Evolutionary conservation across 2,797 vertebrate genomes (phyloP).

Genomic region (Lagorchestes hirsutus): DNA sequence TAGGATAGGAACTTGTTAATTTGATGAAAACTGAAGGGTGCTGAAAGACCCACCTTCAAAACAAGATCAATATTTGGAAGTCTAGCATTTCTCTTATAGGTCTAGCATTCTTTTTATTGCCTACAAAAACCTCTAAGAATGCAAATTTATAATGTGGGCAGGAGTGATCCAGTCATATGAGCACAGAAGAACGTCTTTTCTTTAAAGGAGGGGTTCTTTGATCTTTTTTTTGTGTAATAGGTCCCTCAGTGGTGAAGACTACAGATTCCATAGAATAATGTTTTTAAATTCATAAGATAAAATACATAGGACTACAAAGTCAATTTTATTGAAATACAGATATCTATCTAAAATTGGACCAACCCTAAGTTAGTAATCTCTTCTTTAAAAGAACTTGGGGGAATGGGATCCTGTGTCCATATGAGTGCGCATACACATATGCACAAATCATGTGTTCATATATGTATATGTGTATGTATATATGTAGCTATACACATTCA

Average conservation of each 20-base stretch:
- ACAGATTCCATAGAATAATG: background rate
- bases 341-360: background rate
- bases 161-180: background rate
- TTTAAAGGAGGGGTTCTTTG: background rate
- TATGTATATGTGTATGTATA: too few relatives aligned
- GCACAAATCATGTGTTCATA: background rate
- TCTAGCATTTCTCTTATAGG: background rate
- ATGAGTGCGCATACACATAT: background rate
- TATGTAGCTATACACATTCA: too few relatives aligned
- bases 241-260: background rate
- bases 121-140: background rate
- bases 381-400: background rate
- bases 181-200: background rate
- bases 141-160: background rate
- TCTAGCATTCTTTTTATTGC: background rate
- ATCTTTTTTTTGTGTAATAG: background rate
- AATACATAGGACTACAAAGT: background rate
- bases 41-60: background rate
- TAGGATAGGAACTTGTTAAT: background rate
- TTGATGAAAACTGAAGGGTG: background rate
- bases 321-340: background rate
- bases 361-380: background rate
- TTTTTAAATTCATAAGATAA: background rate
- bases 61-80: background rate
- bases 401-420: background rate